Conservation (phyloP, 1,140 invertebrate species). For the Heliconius eleuchia region DNA sequence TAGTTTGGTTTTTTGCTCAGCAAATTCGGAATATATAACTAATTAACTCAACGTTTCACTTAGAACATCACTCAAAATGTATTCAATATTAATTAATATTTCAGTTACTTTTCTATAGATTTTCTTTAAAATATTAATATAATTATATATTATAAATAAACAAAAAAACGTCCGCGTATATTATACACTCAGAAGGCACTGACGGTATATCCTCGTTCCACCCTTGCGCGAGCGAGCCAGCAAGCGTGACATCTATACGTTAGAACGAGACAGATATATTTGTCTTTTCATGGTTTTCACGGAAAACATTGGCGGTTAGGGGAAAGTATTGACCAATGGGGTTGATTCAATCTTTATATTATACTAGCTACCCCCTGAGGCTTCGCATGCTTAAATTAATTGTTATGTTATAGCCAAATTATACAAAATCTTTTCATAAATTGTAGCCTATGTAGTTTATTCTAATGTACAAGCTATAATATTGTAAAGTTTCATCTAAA, state of each 20-base stretch:
- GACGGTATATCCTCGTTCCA: slow-evolving; percentile 54
- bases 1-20: neutral
- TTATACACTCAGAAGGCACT: slow-evolving; percentile 69
- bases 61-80: neutral
- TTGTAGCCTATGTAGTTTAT: no score
- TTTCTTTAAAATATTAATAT: neutral
- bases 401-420: no score
- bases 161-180: slow-evolving; percentile 60
- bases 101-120: neutral
- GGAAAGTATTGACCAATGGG: slow-evolving; percentile 59
- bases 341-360: slow-evolving; percentile 32
- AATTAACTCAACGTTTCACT: neutral
- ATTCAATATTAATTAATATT: neutral
- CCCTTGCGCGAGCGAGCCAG: slow-evolving; percentile 58
- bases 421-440: no score
- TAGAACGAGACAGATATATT: slow-evolving; percentile 57
- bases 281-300: slow-evolving; percentile 54
- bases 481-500: no score
- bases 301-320: slow-evolving; percentile 58
- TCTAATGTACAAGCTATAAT: no score
- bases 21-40: no score
- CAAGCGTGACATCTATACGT: slow-evolving; percentile 38
- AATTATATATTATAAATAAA: slow-evolving; percentile 14
- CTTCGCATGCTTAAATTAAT: no score
- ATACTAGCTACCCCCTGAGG: no score